A percentile compares a stretch with the other conserved stretches of the same genome.
These are phyloP conservation scores for Scleropages formosus DNA, from an alignment of 2,797 vertebrate species.

Conservation along the genomic window DNA sequence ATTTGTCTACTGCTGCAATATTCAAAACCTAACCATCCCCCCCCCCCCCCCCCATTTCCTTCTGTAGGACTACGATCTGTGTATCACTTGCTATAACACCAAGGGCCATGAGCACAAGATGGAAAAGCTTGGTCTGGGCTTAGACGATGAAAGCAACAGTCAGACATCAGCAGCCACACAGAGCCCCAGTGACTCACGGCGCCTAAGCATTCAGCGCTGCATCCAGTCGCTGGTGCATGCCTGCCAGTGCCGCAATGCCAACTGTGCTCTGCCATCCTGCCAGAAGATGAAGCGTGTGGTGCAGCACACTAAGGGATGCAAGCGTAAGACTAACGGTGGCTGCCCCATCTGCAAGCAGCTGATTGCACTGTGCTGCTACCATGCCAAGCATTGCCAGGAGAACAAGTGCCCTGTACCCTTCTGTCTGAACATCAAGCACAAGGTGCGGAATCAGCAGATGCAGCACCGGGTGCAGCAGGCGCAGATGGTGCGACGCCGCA, in stretches of 20 bases:
- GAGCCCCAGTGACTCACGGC: slow-evolving; percentile 91
- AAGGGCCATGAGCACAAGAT: slow-evolving; percentile 97
- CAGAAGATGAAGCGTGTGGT: slow-evolving; percentile 99
- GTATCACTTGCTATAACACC: slow-evolving; percentile 93
- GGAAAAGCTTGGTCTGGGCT: slow-evolving; percentile 93
- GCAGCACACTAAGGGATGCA: slow-evolving; percentile 96
- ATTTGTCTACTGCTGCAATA: not conserved
- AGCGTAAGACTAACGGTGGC: slow-evolving; percentile 94
- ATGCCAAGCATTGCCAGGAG: slow-evolving; percentile 98
- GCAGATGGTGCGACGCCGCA: slow-evolving; percentile 90
- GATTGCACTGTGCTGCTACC: slow-evolving; percentile 95
- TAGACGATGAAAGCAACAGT: slow-evolving; percentile 93
- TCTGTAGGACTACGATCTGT: slow-evolving; percentile 91
- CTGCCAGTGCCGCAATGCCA: slow-evolving; percentile 96
- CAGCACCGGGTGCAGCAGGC: slow-evolving; percentile 95
- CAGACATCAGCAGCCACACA: slow-evolving; percentile 85
- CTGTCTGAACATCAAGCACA: slow-evolving; percentile 98
- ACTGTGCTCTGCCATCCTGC: slow-evolving; percentile 94
- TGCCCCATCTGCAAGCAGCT: slow-evolving; percentile 98
- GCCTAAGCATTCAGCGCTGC: slow-evolving; percentile 96
- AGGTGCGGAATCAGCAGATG: slow-evolving; percentile 92
- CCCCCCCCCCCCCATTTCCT: slow-evolving; percentile 11
- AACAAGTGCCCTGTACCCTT: slow-evolving; percentile 98
- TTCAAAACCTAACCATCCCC: not conserved
- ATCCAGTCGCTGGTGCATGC: slow-evolving; percentile 97